phyloP scores from a whole-genome alignment of 2,888 invertebrate genomes.

The Timandra comae region DNA sequence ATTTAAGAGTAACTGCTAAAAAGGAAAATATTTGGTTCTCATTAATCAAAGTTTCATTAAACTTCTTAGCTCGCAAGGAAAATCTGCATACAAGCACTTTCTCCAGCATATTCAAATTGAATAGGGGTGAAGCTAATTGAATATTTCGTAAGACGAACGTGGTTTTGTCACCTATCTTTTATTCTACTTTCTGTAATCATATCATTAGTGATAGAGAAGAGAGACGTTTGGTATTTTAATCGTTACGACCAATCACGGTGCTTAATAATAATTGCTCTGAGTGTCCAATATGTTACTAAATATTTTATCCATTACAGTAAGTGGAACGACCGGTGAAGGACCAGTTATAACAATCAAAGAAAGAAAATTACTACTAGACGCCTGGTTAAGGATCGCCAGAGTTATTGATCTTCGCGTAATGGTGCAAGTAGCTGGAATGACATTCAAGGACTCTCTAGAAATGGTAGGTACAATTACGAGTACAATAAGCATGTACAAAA shows the following conservation, averaged over 20 bases:
- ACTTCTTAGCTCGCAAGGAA: too few species aligned
- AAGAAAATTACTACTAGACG: neutral
- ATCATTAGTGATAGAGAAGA: neutral
- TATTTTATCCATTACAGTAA: neutral
- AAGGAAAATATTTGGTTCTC: too few species aligned
- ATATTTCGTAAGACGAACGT: too few species aligned
- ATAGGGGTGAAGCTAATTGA: too few species aligned
- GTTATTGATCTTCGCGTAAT: conserved; percentile 2
- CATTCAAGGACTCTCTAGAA: neutral
- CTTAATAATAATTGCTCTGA: too few species aligned
- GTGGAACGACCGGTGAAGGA: neutral
- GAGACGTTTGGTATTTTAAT: neutral
- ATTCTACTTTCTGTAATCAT: neutral
- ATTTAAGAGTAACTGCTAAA: too few species aligned
- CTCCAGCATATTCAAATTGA: too few species aligned
- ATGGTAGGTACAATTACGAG: neutral
- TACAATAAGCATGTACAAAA: neutral
- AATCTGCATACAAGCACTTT: too few species aligned
- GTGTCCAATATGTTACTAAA: too few species aligned
- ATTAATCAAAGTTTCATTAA: too few species aligned
- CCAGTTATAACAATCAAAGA: neutral
- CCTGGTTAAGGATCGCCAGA: neutral
- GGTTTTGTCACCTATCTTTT: too few species aligned
- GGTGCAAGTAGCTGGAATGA: neutral
- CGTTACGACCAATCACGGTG: neutral